These are phyloP conservation scores for Gorsachius goisagi DNA, from an alignment of 2,113 vertebrate species.

Conservation along the genomic window DNA sequence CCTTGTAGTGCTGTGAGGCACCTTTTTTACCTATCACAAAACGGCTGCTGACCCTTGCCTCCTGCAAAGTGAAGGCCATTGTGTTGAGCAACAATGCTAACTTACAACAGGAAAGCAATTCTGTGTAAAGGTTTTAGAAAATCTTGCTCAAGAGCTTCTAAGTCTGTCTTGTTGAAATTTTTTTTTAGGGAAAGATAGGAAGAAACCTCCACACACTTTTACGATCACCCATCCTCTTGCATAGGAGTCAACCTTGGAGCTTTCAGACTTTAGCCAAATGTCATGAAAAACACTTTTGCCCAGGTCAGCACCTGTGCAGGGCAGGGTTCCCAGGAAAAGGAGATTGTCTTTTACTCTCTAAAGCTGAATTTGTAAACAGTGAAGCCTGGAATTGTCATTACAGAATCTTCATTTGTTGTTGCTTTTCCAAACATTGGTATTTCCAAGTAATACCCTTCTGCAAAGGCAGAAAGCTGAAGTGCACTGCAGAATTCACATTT, in stretches of 20 bases:
- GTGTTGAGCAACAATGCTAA: slow-evolving; percentile 24
- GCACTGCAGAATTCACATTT: neutral
- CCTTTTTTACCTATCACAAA: slow-evolving; percentile 29
- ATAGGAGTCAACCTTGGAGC: neutral
- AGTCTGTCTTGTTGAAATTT: neutral
- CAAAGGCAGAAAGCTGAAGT: neutral
- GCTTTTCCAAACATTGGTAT: neutral
- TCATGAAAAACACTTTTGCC: neutral
- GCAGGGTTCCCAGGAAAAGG: neutral
- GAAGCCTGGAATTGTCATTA: neutral
- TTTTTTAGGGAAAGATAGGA: neutral
- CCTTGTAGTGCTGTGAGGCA: neutral
- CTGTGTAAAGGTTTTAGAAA: slow-evolving; percentile 15
- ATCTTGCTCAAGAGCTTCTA: slow-evolving; percentile 22
- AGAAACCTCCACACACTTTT: neutral
- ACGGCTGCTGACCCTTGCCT: slow-evolving; percentile 23
- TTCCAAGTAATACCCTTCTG: neutral
- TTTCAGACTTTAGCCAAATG: neutral
- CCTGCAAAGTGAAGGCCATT: slow-evolving; percentile 27
- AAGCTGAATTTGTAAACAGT: neutral
- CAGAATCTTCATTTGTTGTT: neutral
- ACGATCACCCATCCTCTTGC: neutral
- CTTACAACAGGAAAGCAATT: neutral
- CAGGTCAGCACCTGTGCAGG: neutral
- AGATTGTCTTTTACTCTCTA: neutral